A percentile compares a stretch with the other conserved stretches of the same genome.
Conservation (phyloP, 1,140 invertebrate genomes). For the Pseudomyrmex cubaensis region DNA sequence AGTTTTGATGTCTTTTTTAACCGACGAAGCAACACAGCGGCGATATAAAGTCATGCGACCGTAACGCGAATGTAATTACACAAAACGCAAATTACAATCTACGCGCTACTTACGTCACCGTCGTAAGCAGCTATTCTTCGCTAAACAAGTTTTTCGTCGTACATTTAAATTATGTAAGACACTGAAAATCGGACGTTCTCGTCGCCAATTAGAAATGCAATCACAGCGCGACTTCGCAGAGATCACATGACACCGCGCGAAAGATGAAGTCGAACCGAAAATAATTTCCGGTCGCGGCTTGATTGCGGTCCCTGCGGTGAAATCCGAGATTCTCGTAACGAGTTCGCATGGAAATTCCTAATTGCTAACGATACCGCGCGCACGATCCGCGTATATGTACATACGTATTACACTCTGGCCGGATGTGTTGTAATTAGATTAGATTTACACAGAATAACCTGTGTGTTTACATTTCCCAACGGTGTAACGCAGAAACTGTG, state of each 20-base stretch:
- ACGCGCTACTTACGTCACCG: too few species aligned
- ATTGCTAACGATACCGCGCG: constrained; percentile 45
- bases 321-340: constrained; percentile 35
- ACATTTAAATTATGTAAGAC: too few species aligned
- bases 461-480: constrained; percentile 49
- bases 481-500: constrained; percentile 41
- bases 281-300: constrained; percentile 34
- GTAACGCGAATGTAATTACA: too few species aligned
- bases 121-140: too few species aligned
- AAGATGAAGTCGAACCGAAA: constrained; percentile 28
- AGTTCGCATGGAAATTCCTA: constrained; percentile 40
- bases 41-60: too few species aligned
- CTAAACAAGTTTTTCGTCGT: too few species aligned
- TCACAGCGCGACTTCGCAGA: neutral
- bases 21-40: too few species aligned
- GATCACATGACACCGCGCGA: neutral
- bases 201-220: too few species aligned
- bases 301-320: constrained; percentile 3
- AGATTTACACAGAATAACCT: constrained; percentile 52
- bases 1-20: too few species aligned
- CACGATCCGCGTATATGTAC: neutral
- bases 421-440: constrained; percentile 53
- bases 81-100: too few species aligned
- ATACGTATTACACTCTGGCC: neutral
- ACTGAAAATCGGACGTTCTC: too few species aligned